Evolutionary conservation across 1,140 invertebrate species (phyloP), one percentile per base, ranked within the genome.

Genomic region (Pectinophora gossypiella): DNA sequence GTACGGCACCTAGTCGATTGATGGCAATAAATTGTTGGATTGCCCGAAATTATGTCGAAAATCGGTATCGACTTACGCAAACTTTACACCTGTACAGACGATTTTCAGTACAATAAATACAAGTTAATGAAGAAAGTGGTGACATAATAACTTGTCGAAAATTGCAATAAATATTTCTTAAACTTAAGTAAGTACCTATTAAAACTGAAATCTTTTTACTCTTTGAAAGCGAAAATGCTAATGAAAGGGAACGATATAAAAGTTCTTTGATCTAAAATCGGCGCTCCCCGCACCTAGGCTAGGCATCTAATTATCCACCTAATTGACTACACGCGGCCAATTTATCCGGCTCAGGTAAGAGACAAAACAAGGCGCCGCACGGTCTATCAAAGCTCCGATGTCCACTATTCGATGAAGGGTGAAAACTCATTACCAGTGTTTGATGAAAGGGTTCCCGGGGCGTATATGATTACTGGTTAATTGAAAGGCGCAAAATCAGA

Each of bases 381-480:
- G 59, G 65, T 67, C 70, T 63, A 69, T 67, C 54, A 74, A 65
- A 73, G 67, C 71, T 68, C 68, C 68, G 69, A 79, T 82, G 83
- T 80, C 83, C 81, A 86, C 72, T 74, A 76, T 72, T 70, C 69
- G 66, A 55, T 64, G 72, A 76, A 81, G 83, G 81, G 81, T 81
- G 77, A 83, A 85, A 86, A 86, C 77, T 86, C 79, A 86, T 86
- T 85, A 82, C 75, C 63, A 72, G 70, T 82, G 64, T 80, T 79
- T 78, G 82, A 83, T 82, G 74, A 85, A 85, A 82, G 79, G 79
- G 81, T 76, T 68, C 68, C 78, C 64, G 59, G 76, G 67, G 67
- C 73, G 74, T 83, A 76, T 83, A 85, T 86, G 83, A 86, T 80
- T 86, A 85, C 83, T 76, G 68, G 77, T 85, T 86, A 86, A 86